Conservation (phyloP, 1,140 invertebrate genomes). For the Drosophila guanche region DNA sequence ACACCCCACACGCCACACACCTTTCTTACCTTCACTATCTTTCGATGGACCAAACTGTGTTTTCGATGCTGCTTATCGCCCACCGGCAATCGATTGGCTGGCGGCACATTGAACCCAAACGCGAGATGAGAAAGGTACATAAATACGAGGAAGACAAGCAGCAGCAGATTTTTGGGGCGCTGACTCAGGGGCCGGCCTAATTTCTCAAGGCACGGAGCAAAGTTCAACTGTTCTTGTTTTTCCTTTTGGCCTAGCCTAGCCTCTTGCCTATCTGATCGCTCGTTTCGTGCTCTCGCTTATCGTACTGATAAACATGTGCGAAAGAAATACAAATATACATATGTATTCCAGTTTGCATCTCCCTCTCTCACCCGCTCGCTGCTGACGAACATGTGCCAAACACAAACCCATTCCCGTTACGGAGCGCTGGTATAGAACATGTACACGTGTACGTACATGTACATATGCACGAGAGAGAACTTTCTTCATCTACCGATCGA, state of each 20-base stretch:
- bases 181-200: conserved; percentile 25
- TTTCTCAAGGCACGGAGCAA: neutral
- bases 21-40: neutral
- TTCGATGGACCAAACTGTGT: conserved; percentile 3
- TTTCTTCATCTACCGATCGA: neutral
- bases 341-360: too few relatives aligned
- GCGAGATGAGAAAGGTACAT: conserved; percentile 11
- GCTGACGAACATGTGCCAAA: conserved; percentile 17
- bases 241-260: neutral
- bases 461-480: neutral
- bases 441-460: neutral
- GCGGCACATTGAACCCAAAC: conserved; percentile 40
- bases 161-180: neutral
- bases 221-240: conserved; percentile 14
- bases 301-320: conserved; percentile 1
- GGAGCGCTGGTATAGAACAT: too few relatives aligned
- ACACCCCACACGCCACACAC: too few relatives aligned
- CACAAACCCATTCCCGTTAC: conserved; percentile 5
- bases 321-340: too few relatives aligned
- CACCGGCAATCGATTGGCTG: conserved; percentile 14
- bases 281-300: neutral
- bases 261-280: too few relatives aligned
- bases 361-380: too few relatives aligned
- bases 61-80: conserved; percentile 26
- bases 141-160: too few relatives aligned